phyloP scores from a whole-genome alignment of 2,888 invertebrate species.

The Acanthoscelides obtectus region DNA sequence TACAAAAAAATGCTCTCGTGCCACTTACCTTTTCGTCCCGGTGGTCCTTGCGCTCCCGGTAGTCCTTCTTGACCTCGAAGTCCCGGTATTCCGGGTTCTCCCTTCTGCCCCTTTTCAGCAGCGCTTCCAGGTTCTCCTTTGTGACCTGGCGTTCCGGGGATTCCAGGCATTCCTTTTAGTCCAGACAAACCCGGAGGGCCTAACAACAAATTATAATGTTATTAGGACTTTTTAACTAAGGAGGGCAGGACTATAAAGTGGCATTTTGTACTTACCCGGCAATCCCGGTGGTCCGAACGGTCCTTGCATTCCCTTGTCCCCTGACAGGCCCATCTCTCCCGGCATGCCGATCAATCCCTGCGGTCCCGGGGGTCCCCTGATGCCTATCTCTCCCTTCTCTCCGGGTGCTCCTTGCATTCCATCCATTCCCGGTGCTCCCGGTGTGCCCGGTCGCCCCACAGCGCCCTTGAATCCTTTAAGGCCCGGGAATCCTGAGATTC shows the following conservation, averaged over 20 bases:
- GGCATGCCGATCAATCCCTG: constrained; percentile 56
- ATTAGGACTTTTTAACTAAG: too few relatives aligned
- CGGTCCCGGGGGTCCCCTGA: constrained; percentile 57
- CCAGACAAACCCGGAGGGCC: constrained; percentile 60
- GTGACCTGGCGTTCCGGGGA: constrained; percentile 59
- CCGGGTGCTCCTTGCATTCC: constrained; percentile 61
- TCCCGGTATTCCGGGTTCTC: constrained; percentile 65
- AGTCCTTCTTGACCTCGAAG: constrained; percentile 54
- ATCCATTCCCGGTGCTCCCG: constrained; percentile 61
- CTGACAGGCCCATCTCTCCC: constrained; percentile 57
- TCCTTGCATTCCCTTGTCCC: constrained; percentile 75
- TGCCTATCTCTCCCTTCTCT: constrained; percentile 58
- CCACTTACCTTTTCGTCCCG: constrained; percentile 42
- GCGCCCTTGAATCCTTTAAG: constrained; percentile 55
- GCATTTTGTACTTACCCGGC: constrained; percentile 40
- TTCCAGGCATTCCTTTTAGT: constrained; percentile 61
- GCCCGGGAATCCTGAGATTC: constrained; percentile 58
- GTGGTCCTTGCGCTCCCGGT: constrained; percentile 58
- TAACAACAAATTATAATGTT: too few relatives aligned
- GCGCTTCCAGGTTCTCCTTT: constrained; percentile 77
- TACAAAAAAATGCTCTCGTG: too few relatives aligned
- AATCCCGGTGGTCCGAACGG: constrained; percentile 67
- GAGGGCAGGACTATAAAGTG: too few relatives aligned
- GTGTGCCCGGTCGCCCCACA: constrained; percentile 59
- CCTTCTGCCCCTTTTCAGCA: constrained; percentile 80